These are phyloP conservation scores for Cyprinodon brontotheroides DNA, from an alignment of 2,113 vertebrate genomes.

Conservation along the genomic window DNA sequence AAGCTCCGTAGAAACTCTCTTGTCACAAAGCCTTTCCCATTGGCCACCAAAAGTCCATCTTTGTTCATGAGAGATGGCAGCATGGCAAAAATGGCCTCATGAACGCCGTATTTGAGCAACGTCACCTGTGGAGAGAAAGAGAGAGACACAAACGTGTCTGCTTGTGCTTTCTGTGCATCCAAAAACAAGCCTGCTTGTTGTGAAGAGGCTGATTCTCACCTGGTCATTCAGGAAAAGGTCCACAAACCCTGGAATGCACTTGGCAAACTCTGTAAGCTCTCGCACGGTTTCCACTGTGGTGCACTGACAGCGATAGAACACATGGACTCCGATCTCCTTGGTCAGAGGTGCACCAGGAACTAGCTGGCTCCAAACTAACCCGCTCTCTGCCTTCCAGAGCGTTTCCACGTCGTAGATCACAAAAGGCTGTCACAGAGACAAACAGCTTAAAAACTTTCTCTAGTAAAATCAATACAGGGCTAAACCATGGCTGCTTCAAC, in stretches of 20 bases:
- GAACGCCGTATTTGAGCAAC: conserved; percentile 94
- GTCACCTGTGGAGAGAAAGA: conserved; percentile 81
- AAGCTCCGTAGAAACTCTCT: conserved; percentile 96
- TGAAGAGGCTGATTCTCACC: conserved; percentile 48
- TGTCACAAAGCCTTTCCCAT: conserved; percentile 95
- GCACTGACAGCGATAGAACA: conserved; percentile 98
- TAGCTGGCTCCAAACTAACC: conserved; percentile 95
- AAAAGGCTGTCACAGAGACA: conserved; percentile 84
- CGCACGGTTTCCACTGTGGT: conserved; percentile 95
- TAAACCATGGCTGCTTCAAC: not conserved
- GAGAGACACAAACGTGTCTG: not conserved
- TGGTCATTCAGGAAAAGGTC: conserved; percentile 96
- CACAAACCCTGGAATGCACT: conserved; percentile 95
- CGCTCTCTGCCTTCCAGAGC: conserved; percentile 94
- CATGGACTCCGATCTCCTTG: conserved; percentile 96
- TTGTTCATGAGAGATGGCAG: conserved; percentile 98
- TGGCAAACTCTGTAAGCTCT: conserved; percentile 97
- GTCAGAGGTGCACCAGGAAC: conserved; percentile 87
- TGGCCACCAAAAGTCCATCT: conserved; percentile 95
- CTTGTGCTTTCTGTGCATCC: not conserved
- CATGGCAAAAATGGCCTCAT: conserved; percentile 98
- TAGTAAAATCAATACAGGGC: not conserved
- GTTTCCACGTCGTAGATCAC: conserved; percentile 97
- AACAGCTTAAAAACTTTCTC: not conserved
- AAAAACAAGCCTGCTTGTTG: not conserved